These are phyloP conservation scores for Heliconius ethilla DNA, from an alignment of 2,888 invertebrate species.

Conservation along the genomic window DNA sequence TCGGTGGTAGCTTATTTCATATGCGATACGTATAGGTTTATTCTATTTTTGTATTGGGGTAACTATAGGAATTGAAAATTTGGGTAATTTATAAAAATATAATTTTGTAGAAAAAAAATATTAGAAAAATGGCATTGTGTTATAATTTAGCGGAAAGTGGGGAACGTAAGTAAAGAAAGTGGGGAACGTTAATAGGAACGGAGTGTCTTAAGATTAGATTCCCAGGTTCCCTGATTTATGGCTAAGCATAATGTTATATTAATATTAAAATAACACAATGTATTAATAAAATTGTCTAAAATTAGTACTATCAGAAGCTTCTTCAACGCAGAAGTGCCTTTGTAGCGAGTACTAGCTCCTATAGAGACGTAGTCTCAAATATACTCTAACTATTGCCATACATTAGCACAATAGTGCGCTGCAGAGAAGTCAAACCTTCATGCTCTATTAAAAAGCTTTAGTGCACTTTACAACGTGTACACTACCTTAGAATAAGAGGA, in stretches of 20 bases:
- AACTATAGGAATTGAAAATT: background rate
- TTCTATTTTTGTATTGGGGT: background rate
- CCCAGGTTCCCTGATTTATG: too few relatives aligned
- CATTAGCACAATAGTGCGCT: slow-evolving; percentile 30
- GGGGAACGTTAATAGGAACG: too few relatives aligned
- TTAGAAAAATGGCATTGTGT: too few relatives aligned
- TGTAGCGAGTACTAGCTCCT: background rate
- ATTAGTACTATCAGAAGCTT: too few relatives aligned
- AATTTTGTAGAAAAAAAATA: too few relatives aligned
- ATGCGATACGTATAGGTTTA: background rate
- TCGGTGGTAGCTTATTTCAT: slow-evolving; percentile 15
- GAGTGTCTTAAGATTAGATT: too few relatives aligned
- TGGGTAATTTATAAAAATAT: too few relatives aligned
- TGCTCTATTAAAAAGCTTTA: slow-evolving; percentile 36
- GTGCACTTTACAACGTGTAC: slow-evolving; percentile 33
- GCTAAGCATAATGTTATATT: too few relatives aligned
- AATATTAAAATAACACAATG: too few relatives aligned
- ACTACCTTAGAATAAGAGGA: background rate
- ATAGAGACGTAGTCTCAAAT: slow-evolving; percentile 5
- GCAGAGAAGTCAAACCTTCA: slow-evolving; percentile 28
- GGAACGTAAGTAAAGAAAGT: too few relatives aligned
- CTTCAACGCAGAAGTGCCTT: background rate
- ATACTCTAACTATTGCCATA: slow-evolving; percentile 5
- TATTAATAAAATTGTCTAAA: too few relatives aligned
- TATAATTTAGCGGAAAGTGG: too few relatives aligned